These are phyloP conservation scores for Spheniscus mendiculus DNA, from an alignment of 2,113 vertebrate genomes.

Conservation along the genomic window DNA sequence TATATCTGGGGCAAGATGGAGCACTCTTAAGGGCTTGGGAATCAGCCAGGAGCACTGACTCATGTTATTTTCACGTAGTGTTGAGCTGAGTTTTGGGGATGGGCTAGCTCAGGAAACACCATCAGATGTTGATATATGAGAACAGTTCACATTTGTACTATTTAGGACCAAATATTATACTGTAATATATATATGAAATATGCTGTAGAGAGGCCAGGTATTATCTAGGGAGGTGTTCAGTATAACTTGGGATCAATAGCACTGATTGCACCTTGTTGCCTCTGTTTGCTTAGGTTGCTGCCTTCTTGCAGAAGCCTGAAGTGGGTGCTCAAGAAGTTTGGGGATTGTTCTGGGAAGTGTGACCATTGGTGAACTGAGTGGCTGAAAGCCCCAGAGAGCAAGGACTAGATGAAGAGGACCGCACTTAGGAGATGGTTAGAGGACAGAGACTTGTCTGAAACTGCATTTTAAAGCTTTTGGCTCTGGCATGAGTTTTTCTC, in stretches of 20 bases:
- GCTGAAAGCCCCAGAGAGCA: not conserved
- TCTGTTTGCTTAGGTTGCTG: not conserved
- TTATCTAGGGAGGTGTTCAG: not conserved
- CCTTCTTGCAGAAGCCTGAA: not conserved
- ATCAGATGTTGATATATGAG: not conserved
- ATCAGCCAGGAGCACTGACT: conserved; percentile 21
- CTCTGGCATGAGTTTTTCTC: not conserved
- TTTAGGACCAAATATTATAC: not conserved
- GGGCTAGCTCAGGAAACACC: not conserved
- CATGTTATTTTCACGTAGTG: not conserved
- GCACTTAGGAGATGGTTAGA: not conserved
- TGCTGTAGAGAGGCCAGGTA: not conserved
- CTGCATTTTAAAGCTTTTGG: not conserved
- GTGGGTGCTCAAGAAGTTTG: not conserved
- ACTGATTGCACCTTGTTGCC: not conserved
- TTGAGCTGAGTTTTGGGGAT: not conserved
- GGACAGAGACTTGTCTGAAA: not conserved
- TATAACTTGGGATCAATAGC: not conserved
- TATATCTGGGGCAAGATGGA: not conserved
- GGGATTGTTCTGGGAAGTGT: not conserved
- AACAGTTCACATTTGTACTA: not conserved
- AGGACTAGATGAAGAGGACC: not conserved
- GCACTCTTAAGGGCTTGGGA: conserved; percentile 9
- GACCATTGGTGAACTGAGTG: not conserved
- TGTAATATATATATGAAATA: not conserved